Base-by-base conservation (phyloP, 2,888 invertebrate genomes). In the Chrysina gloriosa region DNA sequence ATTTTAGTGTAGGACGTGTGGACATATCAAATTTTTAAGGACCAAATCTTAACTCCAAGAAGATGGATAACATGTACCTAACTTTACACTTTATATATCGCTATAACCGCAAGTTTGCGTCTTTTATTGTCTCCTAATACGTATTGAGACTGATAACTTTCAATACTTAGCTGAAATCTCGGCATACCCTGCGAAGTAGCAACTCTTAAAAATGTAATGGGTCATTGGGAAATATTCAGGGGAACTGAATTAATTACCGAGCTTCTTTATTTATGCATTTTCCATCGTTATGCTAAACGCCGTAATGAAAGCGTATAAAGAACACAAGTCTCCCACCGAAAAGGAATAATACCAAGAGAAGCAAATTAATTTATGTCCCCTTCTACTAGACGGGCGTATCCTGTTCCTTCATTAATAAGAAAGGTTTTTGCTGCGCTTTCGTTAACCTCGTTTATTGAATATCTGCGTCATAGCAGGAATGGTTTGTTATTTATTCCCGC, bases 351-450 rank as follows among this genome's bases (percentile, higher is more conserved):
- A 19, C 21, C 6, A 23, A 25, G 21, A 25, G 14, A 39, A 31
- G 48, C 23, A 64, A 64, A 64, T 50, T 64, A 64, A 48, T 64
- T 64, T 64, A 52, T 34, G n/a, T 64, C 48, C 23, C 48, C 16
- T 63, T 21, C 27, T 31, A 34, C 21, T 39, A 23, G 23, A 7
- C 9, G 34, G 14, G 5, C 19, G 19, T n/a, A 31, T 52, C 36
- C 21, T 39, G 21, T 56, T 34, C 34, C n/a, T 19, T 63, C 48
- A 63, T 63, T 63, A 63, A 42, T 63, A 63, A 45, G 19, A 16
- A 42, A 16, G 61, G 5, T 6, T 29, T 47, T 45, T 14, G 14
- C 27, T 7, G 36, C 19, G 42, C 9, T 42, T 25, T 23, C 7
- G 16, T 23, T 61, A 45, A 27, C 45, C 42, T 45, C 14, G 25